A percentile compares a stretch with the other conserved stretches of the same genome.
Evolutionary conservation across 2,113 vertebrate species (phyloP).

Genomic region (Oryzias melastigma): DNA sequence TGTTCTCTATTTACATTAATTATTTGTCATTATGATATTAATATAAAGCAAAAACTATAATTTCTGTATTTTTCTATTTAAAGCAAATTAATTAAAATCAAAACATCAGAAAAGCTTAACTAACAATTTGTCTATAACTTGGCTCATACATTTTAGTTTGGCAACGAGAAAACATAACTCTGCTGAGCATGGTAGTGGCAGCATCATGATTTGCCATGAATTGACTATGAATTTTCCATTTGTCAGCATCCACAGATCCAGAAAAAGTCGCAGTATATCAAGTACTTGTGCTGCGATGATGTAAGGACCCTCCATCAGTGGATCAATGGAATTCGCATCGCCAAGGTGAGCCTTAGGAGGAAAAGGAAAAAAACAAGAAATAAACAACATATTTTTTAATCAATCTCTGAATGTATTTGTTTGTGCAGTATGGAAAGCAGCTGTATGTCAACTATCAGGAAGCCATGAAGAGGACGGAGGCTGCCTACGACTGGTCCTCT

Average conservation of each 20-base stretch:
- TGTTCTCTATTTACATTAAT: too few relatives aligned
- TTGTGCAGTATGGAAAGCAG: slow-evolving; percentile 89
- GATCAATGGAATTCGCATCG: slow-evolving; percentile 96
- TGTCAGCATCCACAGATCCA: slow-evolving; percentile 95
- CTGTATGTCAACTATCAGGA: slow-evolving; percentile 96
- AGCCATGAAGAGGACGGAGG: slow-evolving; percentile 93
- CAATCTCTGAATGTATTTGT: not conserved
- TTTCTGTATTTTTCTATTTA: too few relatives aligned
- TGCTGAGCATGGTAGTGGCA: too few relatives aligned
- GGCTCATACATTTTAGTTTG: too few relatives aligned
- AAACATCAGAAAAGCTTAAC: too few relatives aligned
- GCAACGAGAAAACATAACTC: too few relatives aligned
- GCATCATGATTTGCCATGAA: not conserved
- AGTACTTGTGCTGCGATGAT: slow-evolving; percentile 96
- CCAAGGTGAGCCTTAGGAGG: slow-evolving; percentile 79
- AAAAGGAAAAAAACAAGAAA: not conserved
- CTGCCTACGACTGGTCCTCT: slow-evolving; percentile 95
- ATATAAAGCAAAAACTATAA: too few relatives aligned
- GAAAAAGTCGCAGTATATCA: slow-evolving; percentile 99
- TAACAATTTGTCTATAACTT: too few relatives aligned
- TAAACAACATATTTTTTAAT: not conserved
- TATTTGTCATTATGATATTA: too few relatives aligned
- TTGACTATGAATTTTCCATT: not conserved
- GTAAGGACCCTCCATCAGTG: slow-evolving; percentile 95
- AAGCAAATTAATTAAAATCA: too few relatives aligned